Evolutionary conservation across 1,140 invertebrate genomes (phyloP), one percentile per base, ranked within the genome.

Genomic region (Lamellibrachia luymesi): DNA sequence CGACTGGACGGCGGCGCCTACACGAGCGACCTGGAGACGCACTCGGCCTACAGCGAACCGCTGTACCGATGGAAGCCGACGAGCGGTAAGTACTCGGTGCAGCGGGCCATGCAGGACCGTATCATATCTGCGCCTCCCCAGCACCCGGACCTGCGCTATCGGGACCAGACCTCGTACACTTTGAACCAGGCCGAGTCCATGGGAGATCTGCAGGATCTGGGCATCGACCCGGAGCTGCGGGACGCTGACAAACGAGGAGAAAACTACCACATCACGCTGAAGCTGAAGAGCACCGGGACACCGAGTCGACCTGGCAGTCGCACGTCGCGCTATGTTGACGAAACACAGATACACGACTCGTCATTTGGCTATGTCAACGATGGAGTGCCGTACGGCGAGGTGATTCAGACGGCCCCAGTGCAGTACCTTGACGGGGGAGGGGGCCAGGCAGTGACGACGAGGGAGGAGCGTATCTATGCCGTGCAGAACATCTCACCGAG

Each of bases 181-280:
- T 5, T 49, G n/a, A 52, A 92, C 22, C 50, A 25, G 50, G 2
- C 49, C 25, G 90, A 22, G 38, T 92, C 51, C 51, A 10, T 90
- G 49, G 10, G 10, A 7, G 51, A 92, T 91, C 1, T 50, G 51
- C 50, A 90, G 49, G 51, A 50, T 13, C 25, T 89, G 22, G 38
- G 38, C 52, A 91, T 92, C 25, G 93, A 93, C 52, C 93, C 93
- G 64, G 52, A 92, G n/a, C 91, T 93, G 27, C 52, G 92, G 25
- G 91, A 93, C 25, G 90, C 89, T 27, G 91, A 92, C 90, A 91
- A 93, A 50, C 49, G 49, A 6, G 93, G 93, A 2, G 91, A 91
- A 50, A 91, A 90, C 7, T 93, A 93, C 93, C 50, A 91, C 51
- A 80, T 93, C 38, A 90, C 50, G 51, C 56, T 93, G 52, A 93